These are phyloP conservation scores for Orchestes rusci DNA, from an alignment of 2,888 invertebrate genomes.

Conservation along the genomic window DNA sequence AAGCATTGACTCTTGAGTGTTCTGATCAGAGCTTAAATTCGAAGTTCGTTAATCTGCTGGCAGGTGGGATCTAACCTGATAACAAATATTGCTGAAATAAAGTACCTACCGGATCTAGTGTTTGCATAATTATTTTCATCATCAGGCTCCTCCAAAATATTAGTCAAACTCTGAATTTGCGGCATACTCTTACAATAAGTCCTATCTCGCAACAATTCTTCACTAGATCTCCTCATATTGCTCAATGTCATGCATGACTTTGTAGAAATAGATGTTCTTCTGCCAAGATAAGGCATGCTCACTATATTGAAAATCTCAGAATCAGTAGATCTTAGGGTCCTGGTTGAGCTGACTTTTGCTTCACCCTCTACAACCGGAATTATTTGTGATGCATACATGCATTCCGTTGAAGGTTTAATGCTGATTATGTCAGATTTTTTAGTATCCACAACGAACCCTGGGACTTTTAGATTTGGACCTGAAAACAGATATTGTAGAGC, in stretches of 20 bases:
- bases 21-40: too few species aligned
- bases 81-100: too few species aligned
- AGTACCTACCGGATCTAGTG: too few species aligned
- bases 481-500: not conserved
- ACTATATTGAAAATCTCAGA: conserved; percentile 24
- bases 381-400: conserved; percentile 26
- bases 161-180: conserved; percentile 27
- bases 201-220: conserved; percentile 11
- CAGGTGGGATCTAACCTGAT: too few species aligned
- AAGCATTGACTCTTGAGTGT: too few species aligned
- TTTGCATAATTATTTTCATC: too few species aligned
- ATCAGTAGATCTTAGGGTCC: conserved; percentile 26
- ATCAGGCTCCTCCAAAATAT: conserved; percentile 25
- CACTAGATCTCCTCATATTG: conserved; percentile 6
- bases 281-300: conserved; percentile 10
- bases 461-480: conserved; percentile 25
- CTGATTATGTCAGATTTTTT: conserved; percentile 28
- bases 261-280: conserved; percentile 8
- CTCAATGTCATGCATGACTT: conserved; percentile 16
- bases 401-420: conserved; percentile 30
- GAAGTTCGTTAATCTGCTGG: too few species aligned
- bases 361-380: conserved; percentile 27
- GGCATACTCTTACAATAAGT: conserved; percentile 28
- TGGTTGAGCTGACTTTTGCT: conserved; percentile 17
- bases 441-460: conserved; percentile 21